Evolutionary conservation across 2,888 invertebrate genomes (phyloP).

Genomic region (Drosophila dives): DNA sequence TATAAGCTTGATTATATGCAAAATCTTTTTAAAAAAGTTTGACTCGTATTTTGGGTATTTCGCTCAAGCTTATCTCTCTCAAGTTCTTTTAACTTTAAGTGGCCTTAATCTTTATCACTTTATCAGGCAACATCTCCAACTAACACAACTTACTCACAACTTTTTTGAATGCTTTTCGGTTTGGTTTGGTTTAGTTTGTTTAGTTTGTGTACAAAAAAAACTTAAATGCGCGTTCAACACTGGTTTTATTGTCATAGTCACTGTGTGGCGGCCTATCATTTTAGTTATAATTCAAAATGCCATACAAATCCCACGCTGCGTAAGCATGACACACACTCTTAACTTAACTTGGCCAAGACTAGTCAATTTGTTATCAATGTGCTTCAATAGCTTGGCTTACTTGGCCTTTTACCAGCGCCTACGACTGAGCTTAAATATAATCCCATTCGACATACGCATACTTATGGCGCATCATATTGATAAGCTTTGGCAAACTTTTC

Average conservation of each 20-base stretch:
- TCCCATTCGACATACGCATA: constrained; percentile 59
- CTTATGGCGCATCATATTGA: constrained; percentile 54
- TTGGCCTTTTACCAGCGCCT: constrained; percentile 55
- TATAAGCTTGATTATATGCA: not conserved
- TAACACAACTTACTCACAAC: not conserved
- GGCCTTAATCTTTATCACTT: constrained; percentile 5
- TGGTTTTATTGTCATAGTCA: not conserved
- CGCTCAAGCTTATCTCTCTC: not conserved
- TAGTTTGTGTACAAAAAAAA: not conserved
- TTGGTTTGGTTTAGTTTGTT: not conserved
- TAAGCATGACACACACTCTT: constrained; percentile 25
- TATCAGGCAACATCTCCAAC: not conserved
- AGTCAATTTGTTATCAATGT: constrained; percentile 63
- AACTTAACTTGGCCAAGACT: constrained; percentile 55
- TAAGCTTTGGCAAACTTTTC: constrained; percentile 63
- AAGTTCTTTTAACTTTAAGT: not conserved
- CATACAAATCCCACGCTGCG: constrained; percentile 23
- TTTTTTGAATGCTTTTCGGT: constrained; percentile 13
- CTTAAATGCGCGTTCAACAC: constrained; percentile 4
- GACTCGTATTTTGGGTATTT: not conserved
- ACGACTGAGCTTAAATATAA: constrained; percentile 56
- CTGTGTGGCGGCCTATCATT: constrained; percentile 14
- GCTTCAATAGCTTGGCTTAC: constrained; percentile 60
- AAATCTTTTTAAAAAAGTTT: not conserved
- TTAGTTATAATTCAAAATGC: constrained; percentile 29